These are phyloP conservation scores for Yoshiicerus persimilis DNA, from an alignment of 1,140 invertebrate species.

Conservation along the genomic window DNA sequence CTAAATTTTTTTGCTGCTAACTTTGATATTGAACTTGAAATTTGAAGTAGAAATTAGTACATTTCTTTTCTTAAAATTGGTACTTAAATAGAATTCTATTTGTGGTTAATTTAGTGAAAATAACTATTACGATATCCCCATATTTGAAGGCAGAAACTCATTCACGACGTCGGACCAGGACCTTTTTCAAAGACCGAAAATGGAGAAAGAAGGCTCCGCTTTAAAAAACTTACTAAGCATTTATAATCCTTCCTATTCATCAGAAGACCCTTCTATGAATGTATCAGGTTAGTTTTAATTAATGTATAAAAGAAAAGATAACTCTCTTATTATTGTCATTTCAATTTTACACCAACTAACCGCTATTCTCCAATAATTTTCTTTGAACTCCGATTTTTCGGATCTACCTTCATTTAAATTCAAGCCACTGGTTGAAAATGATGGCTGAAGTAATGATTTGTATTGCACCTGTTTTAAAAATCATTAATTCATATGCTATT, in stretches of 20 bases:
- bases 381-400: too few species aligned
- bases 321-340: constrained; percentile 51
- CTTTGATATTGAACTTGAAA: neutral
- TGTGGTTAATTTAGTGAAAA: neutral
- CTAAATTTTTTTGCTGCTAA: neutral
- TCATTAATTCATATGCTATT: too few species aligned
- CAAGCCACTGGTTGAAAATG: too few species aligned
- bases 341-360: too few species aligned
- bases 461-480: too few species aligned
- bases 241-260: constrained; percentile 49
- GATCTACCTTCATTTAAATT: too few species aligned
- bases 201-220: constrained; percentile 43
- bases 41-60: neutral
- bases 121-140: neutral
- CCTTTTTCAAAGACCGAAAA: neutral
- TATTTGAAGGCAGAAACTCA: neutral
- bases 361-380: too few species aligned
- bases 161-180: neutral
- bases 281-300: constrained; percentile 50
- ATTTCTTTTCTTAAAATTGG: neutral
- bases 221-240: constrained; percentile 48
- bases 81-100: neutral
- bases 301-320: neutral
- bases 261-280: constrained; percentile 52
- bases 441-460: too few species aligned